Evolutionary conservation across 2,113 vertebrate genomes (phyloP), one percentile per base, ranked within the genome.

Genomic region (Circaetus gallicus): DNA sequence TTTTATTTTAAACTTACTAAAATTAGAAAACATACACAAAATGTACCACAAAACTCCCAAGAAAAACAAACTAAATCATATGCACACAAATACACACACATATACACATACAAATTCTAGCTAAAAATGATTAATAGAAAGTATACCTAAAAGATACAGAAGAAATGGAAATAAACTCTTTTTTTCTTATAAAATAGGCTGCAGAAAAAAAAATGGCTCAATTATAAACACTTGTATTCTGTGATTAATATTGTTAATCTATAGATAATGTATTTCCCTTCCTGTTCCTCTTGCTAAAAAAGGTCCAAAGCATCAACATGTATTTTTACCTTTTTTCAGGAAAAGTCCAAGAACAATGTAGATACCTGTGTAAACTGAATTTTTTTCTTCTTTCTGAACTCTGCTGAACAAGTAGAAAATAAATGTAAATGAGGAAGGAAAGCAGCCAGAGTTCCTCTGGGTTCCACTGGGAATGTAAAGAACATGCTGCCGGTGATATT

Each of bases 381-480:
- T 90, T 36, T 65, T 89, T 93, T 77, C 34, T 69, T 81, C 38
- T 45, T 77, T 77, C 42, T 89, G 62, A 95, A 81, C 45, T 71
- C 72, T 91, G 58, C 36, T 92, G 63, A 96, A 79, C 76, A 93
- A 96, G 50, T 91, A 59, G 73, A 91, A 96, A 93, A 89, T 86
- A 89, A 85, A 96, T 95, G 84, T 67, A 95, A 96, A 94, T 82
- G 67, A 85, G 7, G 16, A 92, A 92, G 53, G 43, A 94, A 96
- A 95, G 50, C 34, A 96, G 50, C 7, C 55, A 65, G 22, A 47
- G 16, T 82, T 94, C 47, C 56, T 93, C 53, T 38, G 38, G 8
- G 4, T 72, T 95, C 67, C 84, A 74, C 19, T 82, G 76, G 93
- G 49, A 82, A 67, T 69, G 36, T 91, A n/a, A 80, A 42, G n/a